A percentile compares a stretch with the other conserved stretches of the same genome.
These are phyloP conservation scores for Nymphicus hollandicus DNA, from an alignment of 2,113 vertebrate genomes.

Conservation along the genomic window DNA sequence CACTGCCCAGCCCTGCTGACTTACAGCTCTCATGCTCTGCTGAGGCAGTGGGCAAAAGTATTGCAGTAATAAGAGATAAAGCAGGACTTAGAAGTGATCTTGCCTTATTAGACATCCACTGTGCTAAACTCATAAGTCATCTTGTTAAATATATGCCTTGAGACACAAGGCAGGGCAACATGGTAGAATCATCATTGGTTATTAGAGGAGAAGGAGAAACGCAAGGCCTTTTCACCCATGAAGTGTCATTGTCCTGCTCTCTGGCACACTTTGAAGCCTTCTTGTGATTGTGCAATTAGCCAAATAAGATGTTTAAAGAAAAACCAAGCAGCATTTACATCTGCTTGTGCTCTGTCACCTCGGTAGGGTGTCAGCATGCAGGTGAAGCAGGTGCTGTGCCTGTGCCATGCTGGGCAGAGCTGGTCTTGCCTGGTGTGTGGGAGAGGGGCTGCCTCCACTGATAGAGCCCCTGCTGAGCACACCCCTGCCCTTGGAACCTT, in stretches of 20 bases:
- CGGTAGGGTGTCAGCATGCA: rapidly evolving
- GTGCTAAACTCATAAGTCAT: neutral
- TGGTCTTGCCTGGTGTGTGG: neutral
- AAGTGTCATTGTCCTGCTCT: neutral
- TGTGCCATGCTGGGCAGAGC: neutral
- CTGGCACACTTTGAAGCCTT: neutral
- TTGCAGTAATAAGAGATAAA: neutral
- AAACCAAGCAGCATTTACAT: neutral
- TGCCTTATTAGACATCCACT: neutral
- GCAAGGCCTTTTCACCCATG: neutral
- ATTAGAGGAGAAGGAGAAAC: neutral
- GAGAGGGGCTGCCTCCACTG: too few species aligned
- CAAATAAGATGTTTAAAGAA: neutral
- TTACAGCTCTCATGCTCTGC: neutral
- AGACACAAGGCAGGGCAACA: neutral
- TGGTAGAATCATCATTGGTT: neutral
- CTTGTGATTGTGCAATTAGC: neutral
- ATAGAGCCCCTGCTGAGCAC: neutral
- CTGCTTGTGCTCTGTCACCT: neutral
- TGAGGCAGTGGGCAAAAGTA: neutral
- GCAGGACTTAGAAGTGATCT: neutral
- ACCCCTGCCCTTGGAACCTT: neutral
- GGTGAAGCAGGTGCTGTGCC: neutral
- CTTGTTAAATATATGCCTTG: neutral
- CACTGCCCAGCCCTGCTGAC: neutral